Percentiles rank a stretch among this genome's conserved stretches.
These are phyloP conservation scores for Malurus cyaneus DNA, from an alignment of 2,113 vertebrate species.

Conservation along the genomic window DNA sequence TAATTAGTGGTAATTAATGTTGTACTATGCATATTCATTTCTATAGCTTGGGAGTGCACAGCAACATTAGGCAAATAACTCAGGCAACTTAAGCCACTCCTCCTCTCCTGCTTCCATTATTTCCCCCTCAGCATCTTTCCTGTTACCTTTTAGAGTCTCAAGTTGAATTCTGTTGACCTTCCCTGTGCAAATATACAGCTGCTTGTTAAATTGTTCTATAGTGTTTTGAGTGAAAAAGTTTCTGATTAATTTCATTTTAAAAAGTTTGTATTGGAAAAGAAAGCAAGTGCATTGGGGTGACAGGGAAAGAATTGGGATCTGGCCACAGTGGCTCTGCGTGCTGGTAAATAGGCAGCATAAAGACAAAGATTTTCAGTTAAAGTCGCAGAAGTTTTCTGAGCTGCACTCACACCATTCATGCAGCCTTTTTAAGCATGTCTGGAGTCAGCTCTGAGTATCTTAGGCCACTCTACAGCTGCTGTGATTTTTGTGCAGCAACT, in stretches of 20 bases:
- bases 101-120: not conserved
- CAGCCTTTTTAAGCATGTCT: not conserved
- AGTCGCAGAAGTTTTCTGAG: not conserved
- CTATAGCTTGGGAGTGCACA: slow-evolving; percentile 17
- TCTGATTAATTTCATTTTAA: not conserved
- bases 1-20: slow-evolving; percentile 24
- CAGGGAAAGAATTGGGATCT: not conserved
- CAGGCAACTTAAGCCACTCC: not conserved
- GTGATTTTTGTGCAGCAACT: not conserved
- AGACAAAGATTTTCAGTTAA: not conserved
- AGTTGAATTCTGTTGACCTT: not conserved
- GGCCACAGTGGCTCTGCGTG: fast-evolving
- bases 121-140: not conserved
- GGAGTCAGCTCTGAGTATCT: not conserved
- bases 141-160: not conserved
- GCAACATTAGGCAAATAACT: not conserved
- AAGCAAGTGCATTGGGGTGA: not conserved
- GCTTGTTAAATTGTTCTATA: not conserved
- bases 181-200: not conserved
- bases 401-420: not conserved
- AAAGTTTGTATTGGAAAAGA: not conserved
- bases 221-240: not conserved
- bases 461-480: not conserved
- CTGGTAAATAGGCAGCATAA: not conserved
- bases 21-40: slow-evolving; percentile 17